Evolutionary conservation across 2,113 vertebrate species (phyloP), one percentile per base, ranked within the genome.

Genomic region (Rattus rattus): DNA sequence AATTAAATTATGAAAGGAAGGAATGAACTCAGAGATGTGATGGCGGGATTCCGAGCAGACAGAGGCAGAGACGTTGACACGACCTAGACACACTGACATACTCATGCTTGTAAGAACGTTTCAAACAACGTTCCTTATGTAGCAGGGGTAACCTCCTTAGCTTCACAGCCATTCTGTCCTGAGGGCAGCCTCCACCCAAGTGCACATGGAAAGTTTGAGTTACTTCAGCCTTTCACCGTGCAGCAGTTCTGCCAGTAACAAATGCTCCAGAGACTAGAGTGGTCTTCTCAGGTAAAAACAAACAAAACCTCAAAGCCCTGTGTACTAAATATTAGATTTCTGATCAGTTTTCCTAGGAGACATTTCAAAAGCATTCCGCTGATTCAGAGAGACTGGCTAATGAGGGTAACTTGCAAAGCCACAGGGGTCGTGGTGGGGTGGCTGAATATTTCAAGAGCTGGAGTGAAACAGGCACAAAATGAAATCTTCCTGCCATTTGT

Each of bases 281-380:
- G n/a, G 4, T 28, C 72, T 36, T 36, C 77, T 56, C 47, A 16
- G 65, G 39, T n/a, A n/a, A 72, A 73, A 19, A 88, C 56, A 72
- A 72, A 96, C 61, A 95, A 59, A 72, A 30, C 52, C 92, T 95
- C 39, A 79, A 96, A 11, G 36, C 49, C 26, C n/a, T 28, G 79
- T 17, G 76, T 77, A 91, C 67, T 26, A 89, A 90, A 73, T 49
- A 87, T 54, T 69, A 92, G 92, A 93, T 12, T 85, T 75, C 77
- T 49, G 49, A 90, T 88, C 65, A 72, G 30, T 93, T 96, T 95
- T 91, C 70, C 92, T 69, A 83, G 91, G 54, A 94, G 47, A 70
- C 14, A 92, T 92, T 91, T 96, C 54, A 95, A 94, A 97, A 94
- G 43, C 84, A 17, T 59, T 19, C 52, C 56, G 7, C 61, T 88